A percentile compares a stretch with the other conserved stretches of the same genome.
Evolutionary conservation across 2,888 invertebrate species (phyloP).

Genomic region (Metacarcinus magister): DNA sequence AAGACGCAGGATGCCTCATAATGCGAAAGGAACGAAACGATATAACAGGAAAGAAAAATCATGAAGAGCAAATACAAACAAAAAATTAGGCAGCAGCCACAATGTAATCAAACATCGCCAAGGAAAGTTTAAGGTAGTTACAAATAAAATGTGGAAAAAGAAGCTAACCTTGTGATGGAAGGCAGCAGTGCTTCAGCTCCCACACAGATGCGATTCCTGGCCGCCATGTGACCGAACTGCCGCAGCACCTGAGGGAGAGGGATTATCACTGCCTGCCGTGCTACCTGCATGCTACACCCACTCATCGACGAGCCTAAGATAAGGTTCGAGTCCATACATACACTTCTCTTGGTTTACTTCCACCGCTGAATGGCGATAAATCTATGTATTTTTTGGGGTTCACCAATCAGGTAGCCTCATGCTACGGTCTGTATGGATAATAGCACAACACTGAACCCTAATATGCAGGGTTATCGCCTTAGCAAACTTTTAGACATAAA

Average conservation of each 20-base stretch:
- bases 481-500: neutral
- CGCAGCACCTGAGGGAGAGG: constrained; percentile 67
- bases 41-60: neutral
- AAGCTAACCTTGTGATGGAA: constrained; percentile 37
- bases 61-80: neutral
- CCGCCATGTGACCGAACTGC: constrained; percentile 72
- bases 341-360: neutral
- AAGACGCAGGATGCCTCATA: neutral
- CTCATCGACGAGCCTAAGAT: neutral
- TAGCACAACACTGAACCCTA: no score
- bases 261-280: neutral
- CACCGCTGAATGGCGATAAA: neutral
- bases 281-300: neutral
- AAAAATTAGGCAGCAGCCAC: neutral
- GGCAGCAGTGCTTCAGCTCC: constrained; percentile 73
- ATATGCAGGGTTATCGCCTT: no score
- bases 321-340: neutral
- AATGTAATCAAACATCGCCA: neutral
- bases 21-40: neutral
- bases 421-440: no score
- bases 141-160: neutral
- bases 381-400: neutral
- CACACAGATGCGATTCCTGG: constrained; percentile 66
- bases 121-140: no score
- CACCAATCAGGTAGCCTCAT: no score